These are phyloP conservation scores for Achatina immaculata DNA, from an alignment of 1,140 invertebrate genomes.

Conservation along the genomic window DNA sequence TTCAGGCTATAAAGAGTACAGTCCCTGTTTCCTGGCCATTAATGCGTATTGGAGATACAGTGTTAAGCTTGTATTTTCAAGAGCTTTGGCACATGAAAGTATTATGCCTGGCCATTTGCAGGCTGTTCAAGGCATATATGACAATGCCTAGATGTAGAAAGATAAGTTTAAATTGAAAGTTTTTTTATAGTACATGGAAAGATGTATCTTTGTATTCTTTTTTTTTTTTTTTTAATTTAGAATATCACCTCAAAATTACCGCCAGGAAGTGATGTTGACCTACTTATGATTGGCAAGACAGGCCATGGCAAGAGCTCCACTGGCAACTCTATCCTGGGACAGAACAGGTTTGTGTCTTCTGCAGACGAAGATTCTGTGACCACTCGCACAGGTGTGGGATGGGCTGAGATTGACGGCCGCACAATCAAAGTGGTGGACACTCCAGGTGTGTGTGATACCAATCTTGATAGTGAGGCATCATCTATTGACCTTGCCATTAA, in stretches of 20 bases:
- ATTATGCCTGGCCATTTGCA: no score
- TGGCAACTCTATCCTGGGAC: conserved; percentile 46
- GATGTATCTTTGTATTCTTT: no score
- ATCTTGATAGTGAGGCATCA: neutral
- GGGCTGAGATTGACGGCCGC: conserved; percentile 10
- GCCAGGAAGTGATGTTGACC: conserved; percentile 27
- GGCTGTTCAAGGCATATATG: no score
- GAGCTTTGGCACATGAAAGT: no score
- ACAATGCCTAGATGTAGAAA: no score
- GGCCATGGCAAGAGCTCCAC: conserved; percentile 51
- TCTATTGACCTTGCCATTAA: conserved; percentile 30
- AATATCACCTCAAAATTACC: conserved; percentile 24
- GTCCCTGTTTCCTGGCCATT: no score
- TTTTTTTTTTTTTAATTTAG: conserved; percentile 1
- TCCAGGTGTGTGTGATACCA: conserved; percentile 40
- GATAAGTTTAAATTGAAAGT: no score
- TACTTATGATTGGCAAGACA: conserved; percentile 47
- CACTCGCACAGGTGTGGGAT: neutral
- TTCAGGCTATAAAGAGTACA: no score
- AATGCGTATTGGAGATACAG: no score
- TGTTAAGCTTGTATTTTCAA: no score
- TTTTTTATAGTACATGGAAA: no score
- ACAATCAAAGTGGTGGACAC: conserved; percentile 34
- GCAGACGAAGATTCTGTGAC: conserved; percentile 27
- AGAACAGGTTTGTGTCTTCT: conserved; percentile 24